A percentile compares a stretch with the other conserved stretches of the same genome.
Evolutionary conservation across 2,113 vertebrate species (phyloP).

Genomic region (Mugil cephalus): DNA sequence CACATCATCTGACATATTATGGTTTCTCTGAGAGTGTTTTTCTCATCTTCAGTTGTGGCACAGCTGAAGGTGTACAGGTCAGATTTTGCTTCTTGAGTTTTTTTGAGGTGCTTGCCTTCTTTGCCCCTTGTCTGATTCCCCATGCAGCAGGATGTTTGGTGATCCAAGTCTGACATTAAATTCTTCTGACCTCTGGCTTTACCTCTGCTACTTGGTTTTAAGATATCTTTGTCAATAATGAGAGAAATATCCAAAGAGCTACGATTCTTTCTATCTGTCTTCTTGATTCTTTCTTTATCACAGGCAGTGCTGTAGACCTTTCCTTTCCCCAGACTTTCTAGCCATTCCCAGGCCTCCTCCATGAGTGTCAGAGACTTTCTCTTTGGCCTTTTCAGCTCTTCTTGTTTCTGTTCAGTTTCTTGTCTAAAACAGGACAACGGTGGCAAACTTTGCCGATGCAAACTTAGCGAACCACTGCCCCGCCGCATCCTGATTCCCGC

Average conservation of each 20-base stretch:
- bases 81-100: constrained; percentile 5
- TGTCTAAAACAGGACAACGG: constrained; percentile 59
- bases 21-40: constrained; percentile 59
- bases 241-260: constrained; percentile 52
- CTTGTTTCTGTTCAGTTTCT: constrained; percentile 53
- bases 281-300: constrained; percentile 71
- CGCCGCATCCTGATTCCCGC: constrained; percentile 41
- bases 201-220: constrained; percentile 18
- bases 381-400: constrained; percentile 77
- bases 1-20: constrained; percentile 69
- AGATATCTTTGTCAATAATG: constrained; percentile 31
- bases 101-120: constrained; percentile 49
- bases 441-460: constrained; percentile 83
- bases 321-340: constrained; percentile 81
- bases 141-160: constrained; percentile 75
- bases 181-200: constrained; percentile 57
- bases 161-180: constrained; percentile 56
- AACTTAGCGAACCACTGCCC: constrained; percentile 47
- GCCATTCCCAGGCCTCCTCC: constrained; percentile 86
- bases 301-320: constrained; percentile 71
- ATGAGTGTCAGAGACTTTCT: constrained; percentile 84
- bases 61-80: not conserved
- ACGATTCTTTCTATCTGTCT: constrained; percentile 55
- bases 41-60: constrained; percentile 47
- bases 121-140: constrained; percentile 56